phyloP scores from a whole-genome alignment of 2,113 vertebrate genomes.

The Oophaga pumilio region DNA sequence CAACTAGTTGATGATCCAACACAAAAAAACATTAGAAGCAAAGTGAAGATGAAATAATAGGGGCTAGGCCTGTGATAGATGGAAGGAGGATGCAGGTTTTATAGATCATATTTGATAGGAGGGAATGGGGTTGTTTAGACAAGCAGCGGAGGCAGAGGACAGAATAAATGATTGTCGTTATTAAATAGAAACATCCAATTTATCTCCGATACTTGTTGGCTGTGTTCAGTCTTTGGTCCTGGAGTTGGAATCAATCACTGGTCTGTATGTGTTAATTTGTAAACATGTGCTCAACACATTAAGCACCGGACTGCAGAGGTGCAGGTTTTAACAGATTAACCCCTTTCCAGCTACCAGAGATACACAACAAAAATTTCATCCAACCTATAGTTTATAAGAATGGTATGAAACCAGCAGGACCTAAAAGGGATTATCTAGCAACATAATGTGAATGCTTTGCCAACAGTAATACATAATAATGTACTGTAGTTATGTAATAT shows the following conservation, averaged over 20 bases:
- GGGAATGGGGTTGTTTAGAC: conserved; percentile 41
- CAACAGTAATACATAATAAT: too few species aligned
- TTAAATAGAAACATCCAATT: conserved; percentile 45
- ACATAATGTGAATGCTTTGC: too few species aligned
- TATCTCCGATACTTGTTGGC: conserved; percentile 27
- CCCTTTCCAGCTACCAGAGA: background rate
- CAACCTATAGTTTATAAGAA: background rate
- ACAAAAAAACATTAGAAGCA: background rate
- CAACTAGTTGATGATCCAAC: background rate
- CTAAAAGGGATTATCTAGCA: too few species aligned
- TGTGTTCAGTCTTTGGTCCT: background rate
- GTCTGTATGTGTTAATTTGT: background rate
- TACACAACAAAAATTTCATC: too few species aligned
- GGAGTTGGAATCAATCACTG: conserved; percentile 31
- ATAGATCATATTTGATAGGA: conserved; percentile 50
- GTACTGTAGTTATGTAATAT: too few species aligned
- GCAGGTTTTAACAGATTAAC: background rate
- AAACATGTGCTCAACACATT: conserved; percentile 15
- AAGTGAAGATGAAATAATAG: conserved; percentile 24
- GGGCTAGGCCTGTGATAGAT: conserved; percentile 25
- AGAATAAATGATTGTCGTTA: conserved; percentile 46
- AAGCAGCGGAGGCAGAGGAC: conserved; percentile 43
- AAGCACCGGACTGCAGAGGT: background rate
- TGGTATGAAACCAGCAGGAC: background rate
- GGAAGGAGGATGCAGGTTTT: conserved; percentile 36